Evolutionary conservation across 2,888 invertebrate species (phyloP), one percentile per base, ranked within the genome.

Genomic region (Drosophila meridiana): DNA sequence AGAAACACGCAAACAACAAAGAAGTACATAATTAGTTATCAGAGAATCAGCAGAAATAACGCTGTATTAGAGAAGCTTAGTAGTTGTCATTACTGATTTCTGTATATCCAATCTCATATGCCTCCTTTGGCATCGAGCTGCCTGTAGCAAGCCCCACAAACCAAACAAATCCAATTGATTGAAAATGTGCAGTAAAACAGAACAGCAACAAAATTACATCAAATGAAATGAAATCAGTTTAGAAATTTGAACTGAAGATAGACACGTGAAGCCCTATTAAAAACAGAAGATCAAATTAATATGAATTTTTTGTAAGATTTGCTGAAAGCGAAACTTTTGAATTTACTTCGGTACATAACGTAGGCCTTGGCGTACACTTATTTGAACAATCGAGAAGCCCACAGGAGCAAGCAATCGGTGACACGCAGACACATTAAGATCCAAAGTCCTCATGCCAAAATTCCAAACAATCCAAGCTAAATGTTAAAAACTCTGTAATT

Each of bases 231-330:
- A 61, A 26, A 36, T 63, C 11, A 58, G 69, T 56, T 48, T 40
- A 56, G 65, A 68, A 72, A 68, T 28, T 60, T 66, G 53, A 76
- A 80, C 76, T 75, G 76, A 75, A 40, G 56, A 60, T 62, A 69
- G 60, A 52, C 11, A 42, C 14, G 58, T 56, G 38, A 65, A 73
- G 43, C 62, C 59, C 61, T 47, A 62, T 71, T 56, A 45, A 50
- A 53, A 56, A 64, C 52, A 42, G 40, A 59, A 55, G 57, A 58
- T 67, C 56, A 53, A 80, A 69, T 70, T 61, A 66, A 68, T 60
- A 69, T 56, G 50, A 73, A 72, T 67, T 78, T 89, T 85, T 85
- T 89, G 78, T 89, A 80, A 82, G 78, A 76, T 73, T 80, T 80
- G 71, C 77, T 80, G 59, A 64, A 75, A 86, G 80, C 77, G 68